Evolutionary conservation across 2,888 invertebrate species (phyloP).

Genomic region (Ethmia dodecea): DNA sequence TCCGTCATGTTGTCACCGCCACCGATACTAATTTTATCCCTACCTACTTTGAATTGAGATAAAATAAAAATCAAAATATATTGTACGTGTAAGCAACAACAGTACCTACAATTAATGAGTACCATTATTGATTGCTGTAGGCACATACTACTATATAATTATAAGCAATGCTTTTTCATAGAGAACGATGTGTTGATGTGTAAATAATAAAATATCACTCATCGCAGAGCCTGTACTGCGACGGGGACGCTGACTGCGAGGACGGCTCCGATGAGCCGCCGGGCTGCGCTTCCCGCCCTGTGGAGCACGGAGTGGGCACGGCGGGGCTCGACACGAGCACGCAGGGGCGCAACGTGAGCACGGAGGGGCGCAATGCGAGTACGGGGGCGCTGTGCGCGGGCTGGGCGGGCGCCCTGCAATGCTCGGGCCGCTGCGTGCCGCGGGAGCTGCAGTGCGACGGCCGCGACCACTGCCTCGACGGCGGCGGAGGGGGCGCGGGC

Average conservation of each 20-base stretch:
- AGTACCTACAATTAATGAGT: too few relatives aligned
- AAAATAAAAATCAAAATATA: too few relatives aligned
- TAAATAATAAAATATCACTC: too few relatives aligned
- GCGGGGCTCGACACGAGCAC: neutral
- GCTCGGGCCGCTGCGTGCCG: slow-evolving; percentile 81
- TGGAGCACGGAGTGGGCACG: neutral
- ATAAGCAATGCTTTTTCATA: too few relatives aligned
- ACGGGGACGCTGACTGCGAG: slow-evolving; percentile 82
- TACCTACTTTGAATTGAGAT: too few relatives aligned
- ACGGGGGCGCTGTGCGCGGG: slow-evolving; percentile 32
- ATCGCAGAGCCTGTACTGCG: slow-evolving; percentile 78
- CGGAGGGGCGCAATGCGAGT: slow-evolving; percentile 34
- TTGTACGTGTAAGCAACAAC: too few relatives aligned
- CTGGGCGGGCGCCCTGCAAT: slow-evolving; percentile 74
- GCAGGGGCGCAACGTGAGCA: slow-evolving; percentile 38
- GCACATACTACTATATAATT: too few relatives aligned
- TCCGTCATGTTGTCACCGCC: too few relatives aligned
- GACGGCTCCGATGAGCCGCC: slow-evolving; percentile 84
- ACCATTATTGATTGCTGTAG: too few relatives aligned
- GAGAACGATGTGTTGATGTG: too few relatives aligned
- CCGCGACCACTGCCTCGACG: slow-evolving; percentile 82
- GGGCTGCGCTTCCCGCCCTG: slow-evolving; percentile 37
- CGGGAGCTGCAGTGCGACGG: slow-evolving; percentile 84
- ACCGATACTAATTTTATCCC: too few relatives aligned
- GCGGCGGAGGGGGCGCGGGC: slow-evolving; percentile 74